A percentile compares a stretch with the other conserved stretches of the same genome.
These are phyloP conservation scores for Gobio occitaniae DNA, from an alignment of 2,797 vertebrate species.

Conservation along the genomic window DNA sequence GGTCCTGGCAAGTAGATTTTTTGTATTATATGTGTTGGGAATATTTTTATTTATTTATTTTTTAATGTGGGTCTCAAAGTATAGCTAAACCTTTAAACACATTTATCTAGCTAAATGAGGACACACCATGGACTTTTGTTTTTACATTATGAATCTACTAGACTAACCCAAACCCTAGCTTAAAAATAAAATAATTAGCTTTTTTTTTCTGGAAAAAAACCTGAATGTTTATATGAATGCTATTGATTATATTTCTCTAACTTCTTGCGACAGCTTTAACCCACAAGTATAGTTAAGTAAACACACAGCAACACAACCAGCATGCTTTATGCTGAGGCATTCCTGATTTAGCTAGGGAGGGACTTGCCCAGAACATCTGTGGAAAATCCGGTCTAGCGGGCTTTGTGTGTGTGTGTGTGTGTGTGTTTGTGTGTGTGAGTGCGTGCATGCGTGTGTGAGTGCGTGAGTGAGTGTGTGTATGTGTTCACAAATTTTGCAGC, in stretches of 20 bases:
- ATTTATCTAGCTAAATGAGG: neutral
- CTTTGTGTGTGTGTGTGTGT: constrained; percentile 54
- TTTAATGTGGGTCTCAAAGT: neutral
- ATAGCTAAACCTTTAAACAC: neutral
- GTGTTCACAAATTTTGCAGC: constrained; percentile 42
- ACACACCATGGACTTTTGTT: neutral
- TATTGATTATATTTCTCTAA: neutral
- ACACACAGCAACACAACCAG: constrained; percentile 11
- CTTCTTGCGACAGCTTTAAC: neutral
- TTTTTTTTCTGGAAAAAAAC: neutral
- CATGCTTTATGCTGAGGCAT: constrained; percentile 34
- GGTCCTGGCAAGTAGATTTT: neutral
- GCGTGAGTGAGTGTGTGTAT: constrained; percentile 32
- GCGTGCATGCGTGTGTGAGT: constrained; percentile 35
- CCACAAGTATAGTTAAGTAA: constrained; percentile 13
- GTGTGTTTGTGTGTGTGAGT: constrained; percentile 38
- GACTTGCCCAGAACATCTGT: constrained; percentile 53
- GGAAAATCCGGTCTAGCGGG: constrained; percentile 71
- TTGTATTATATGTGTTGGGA: neutral
- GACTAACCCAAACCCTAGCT: neutral
- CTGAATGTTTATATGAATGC: neutral
- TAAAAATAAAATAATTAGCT: neutral
- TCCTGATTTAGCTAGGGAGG: constrained; percentile 51
- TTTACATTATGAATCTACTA: neutral
- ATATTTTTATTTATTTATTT: too few relatives aligned